phyloP scores from a whole-genome alignment of 2,888 invertebrate genomes.

The Monochamus alternatus region DNA sequence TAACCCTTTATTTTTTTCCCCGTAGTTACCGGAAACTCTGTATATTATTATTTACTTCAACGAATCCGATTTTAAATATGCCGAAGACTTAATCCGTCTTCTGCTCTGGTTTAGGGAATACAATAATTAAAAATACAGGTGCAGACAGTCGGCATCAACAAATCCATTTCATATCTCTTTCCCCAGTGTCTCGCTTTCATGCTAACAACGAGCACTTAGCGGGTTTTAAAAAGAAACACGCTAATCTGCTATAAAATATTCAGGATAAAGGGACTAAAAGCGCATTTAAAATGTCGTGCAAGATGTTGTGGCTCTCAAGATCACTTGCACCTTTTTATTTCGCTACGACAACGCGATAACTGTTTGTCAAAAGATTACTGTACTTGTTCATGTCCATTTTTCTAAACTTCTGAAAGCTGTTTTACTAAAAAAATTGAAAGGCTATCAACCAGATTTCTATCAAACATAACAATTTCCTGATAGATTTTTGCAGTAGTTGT shows the following conservation, averaged over 20 bases:
- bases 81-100: not conserved
- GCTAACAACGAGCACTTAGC: conserved; percentile 16
- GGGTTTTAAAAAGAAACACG: conserved; percentile 45
- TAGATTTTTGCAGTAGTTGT: too few species aligned
- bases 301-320: conserved; percentile 36
- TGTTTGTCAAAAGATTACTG: conserved; percentile 5
- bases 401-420: too few species aligned
- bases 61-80: not conserved
- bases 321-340: conserved; percentile 9
- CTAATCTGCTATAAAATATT: conserved; percentile 57
- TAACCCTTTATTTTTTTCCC: too few species aligned
- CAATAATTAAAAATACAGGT: conserved; percentile 31
- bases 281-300: conserved; percentile 46
- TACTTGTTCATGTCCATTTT: not conserved
- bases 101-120: conserved; percentile 3
- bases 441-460: too few species aligned
- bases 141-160: conserved; percentile 15
- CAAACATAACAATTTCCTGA: too few species aligned
- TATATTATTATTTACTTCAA: not conserved
- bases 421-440: too few species aligned
- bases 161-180: conserved; percentile 36
- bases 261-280: conserved; percentile 46
- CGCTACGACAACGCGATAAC: not conserved
- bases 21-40: too few species aligned
- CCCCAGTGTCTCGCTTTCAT: not conserved